These are phyloP conservation scores for Caenorhabditis auriculariae DNA, from an alignment of 2,888 invertebrate species.

Conservation along the genomic window DNA sequence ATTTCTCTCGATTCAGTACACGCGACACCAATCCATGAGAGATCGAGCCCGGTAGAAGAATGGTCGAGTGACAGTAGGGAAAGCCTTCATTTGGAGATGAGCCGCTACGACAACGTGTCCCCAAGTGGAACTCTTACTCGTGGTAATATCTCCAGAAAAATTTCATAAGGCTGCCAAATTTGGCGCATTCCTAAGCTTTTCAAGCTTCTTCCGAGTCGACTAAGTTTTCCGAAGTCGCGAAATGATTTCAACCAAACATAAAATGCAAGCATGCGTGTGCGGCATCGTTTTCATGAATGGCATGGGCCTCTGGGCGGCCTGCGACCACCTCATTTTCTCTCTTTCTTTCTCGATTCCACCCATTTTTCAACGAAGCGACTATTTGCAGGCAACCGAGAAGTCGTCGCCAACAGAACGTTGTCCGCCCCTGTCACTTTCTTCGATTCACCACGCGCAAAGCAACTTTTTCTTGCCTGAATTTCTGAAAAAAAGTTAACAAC, in stretches of 20 bases:
- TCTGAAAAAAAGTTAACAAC: background rate
- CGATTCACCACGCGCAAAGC: slow-evolving; percentile 18
- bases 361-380: background rate
- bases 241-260: no score
- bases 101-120: slow-evolving; percentile 58
- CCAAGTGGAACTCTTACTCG: slow-evolving; percentile 32
- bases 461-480: slow-evolving; percentile 19
- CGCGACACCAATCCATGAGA: slow-evolving; percentile 31
- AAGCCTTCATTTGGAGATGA: slow-evolving; percentile 50
- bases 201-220: no score
- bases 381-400: slow-evolving; percentile 22
- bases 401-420: slow-evolving; percentile 14
- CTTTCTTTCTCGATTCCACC: background rate
- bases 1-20: no score
- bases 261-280: no score
- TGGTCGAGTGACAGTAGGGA: slow-evolving; percentile 48
- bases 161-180: background rate
- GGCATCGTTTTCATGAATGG: no score
- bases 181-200: no score
- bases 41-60: slow-evolving; percentile 45
- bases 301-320: no score
- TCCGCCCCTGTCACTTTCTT: slow-evolving; percentile 18
- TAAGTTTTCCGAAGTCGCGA: no score
- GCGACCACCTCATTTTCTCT: no score
- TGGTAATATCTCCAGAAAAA: background rate